phyloP scores from a whole-genome alignment of 2,113 vertebrate species.

The Drymodes brunneopygia region DNA sequence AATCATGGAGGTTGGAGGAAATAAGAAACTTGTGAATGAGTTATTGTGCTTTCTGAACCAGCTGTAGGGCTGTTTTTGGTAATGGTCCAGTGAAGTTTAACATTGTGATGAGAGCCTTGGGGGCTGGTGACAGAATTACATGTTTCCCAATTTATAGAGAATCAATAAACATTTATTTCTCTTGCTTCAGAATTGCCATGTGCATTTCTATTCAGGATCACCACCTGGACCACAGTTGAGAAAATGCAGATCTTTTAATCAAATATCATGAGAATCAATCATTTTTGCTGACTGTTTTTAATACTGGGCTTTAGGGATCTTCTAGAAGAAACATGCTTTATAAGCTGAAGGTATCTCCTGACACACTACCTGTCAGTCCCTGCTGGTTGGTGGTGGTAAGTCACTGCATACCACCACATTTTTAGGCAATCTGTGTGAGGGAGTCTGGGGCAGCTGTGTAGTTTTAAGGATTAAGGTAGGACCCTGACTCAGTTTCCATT shows the following conservation, averaged over 20 bases:
- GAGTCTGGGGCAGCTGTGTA: constrained; percentile 21
- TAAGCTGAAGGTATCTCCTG: not conserved
- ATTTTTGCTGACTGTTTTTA: not conserved
- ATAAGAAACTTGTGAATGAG: fast-evolving
- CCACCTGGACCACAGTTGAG: not conserved
- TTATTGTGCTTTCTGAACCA: not conserved
- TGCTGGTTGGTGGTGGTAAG: not conserved
- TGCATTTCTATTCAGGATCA: not conserved
- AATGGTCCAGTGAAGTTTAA: not conserved
- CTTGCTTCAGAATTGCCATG: not conserved
- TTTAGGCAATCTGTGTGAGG: not conserved
- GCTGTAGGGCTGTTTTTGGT: not conserved
- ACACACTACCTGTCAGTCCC: not conserved
- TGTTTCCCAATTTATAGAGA: not conserved
- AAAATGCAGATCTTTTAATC: not conserved
- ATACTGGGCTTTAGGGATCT: not conserved
- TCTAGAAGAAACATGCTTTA: not conserved
- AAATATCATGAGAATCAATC: not conserved
- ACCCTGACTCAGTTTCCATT: not conserved
- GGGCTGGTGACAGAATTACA: not conserved
- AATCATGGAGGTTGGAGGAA: not conserved
- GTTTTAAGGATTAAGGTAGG: constrained; percentile 51
- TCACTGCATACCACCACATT: not conserved
- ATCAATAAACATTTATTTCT: not conserved
- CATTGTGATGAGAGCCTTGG: not conserved